These are phyloP conservation scores for Rhea americana DNA, from an alignment of 2,113 vertebrate genomes.

Conservation along the genomic window DNA sequence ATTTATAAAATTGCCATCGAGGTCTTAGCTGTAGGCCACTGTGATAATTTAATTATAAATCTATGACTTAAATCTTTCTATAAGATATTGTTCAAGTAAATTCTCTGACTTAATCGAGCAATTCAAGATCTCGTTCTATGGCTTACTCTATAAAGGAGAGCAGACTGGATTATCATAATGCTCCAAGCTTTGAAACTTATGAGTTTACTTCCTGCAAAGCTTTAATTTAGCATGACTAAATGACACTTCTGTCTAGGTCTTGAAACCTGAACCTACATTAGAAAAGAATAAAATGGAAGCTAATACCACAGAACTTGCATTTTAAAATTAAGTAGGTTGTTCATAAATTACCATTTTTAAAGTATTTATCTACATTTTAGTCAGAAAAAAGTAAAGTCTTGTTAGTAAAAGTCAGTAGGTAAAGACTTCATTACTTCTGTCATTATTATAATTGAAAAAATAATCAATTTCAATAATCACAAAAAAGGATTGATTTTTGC, in stretches of 20 bases:
- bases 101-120: background rate
- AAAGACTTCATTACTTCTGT: background rate
- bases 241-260: background rate
- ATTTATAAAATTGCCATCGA: constrained; percentile 16
- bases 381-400: background rate
- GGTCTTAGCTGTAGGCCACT: background rate
- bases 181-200: background rate
- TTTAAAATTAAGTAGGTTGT: too few species aligned
- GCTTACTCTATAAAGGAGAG: background rate
- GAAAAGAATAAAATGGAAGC: too few species aligned
- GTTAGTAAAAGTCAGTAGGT: background rate
- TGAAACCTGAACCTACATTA: background rate
- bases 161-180: background rate
- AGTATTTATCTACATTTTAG: background rate
- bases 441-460: background rate
- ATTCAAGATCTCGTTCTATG: background rate
- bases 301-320: too few species aligned
- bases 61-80: background rate
- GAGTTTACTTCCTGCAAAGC: background rate
- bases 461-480: background rate
- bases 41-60: constrained; percentile 34
- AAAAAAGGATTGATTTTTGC: background rate
- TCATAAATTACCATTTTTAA: too few species aligned
- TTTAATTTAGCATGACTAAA: background rate
- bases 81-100: constrained; percentile 23